Evolutionary conservation across 2,888 invertebrate species (phyloP), one percentile per base, ranked within the genome.

Genomic region (Gymnocheta viridis): DNA sequence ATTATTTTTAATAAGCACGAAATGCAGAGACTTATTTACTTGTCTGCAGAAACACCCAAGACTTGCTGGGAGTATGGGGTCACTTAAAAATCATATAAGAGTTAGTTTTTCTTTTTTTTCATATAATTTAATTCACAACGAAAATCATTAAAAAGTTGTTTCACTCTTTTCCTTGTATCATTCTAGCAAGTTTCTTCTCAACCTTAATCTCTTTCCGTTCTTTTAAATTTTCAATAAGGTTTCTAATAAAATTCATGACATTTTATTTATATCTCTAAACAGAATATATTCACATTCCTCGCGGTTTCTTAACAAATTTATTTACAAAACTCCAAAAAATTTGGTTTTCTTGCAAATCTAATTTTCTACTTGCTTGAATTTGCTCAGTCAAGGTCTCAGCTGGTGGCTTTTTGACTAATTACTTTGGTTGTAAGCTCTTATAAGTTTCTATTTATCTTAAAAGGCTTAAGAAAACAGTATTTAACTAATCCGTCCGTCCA

Each of bases 331-430:
- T n/a, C n/a, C n/a, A n/a, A 62, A 17, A 24, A 72, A 44, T 32
- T 72, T 14, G 29, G 14, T 47, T 47, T 72, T 22, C 6, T 29
- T 27, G 9, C 0, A 54, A 62, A 74, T 54, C 41, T 54, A 64
- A 51, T 22, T 64, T 29, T 76, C 32, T 44, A 54, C 24, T 44
- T 58, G 32, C 22, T 22, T 22, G 22, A 32, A 66, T 19, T 10
- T 22, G 29, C 9, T 10, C 17, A 60, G 4, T 66, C 41, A 66
- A 76, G 56, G 41, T 44, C 41, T 76, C 32, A 44, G 22, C 19
- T 66, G 32, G 54, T 66, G 54, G 49, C 29, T 64, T 51, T 62
- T 41, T 54, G 41, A 74, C 38, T 51, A 74, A 74, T 74, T 51
- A 41, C 51, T 38, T 27, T 54, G 38, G 74, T 41, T 41, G 41